phyloP scores from a whole-genome alignment of 2,113 vertebrate genomes.

The Acrocephalus kingi region DNA sequence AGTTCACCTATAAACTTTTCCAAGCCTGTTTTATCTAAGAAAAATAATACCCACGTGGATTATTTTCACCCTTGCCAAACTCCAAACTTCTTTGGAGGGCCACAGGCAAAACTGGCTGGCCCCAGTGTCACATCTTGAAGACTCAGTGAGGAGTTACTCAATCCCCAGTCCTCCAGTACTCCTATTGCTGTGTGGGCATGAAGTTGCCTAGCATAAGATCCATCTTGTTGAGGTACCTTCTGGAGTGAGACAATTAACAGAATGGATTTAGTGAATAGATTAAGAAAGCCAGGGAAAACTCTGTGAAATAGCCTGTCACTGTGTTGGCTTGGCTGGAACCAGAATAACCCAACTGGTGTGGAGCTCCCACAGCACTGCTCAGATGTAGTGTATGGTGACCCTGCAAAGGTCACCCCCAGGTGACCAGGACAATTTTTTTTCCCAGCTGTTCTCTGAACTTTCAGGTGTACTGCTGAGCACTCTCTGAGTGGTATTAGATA shows the following conservation, averaged over 20 bases:
- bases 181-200: background rate
- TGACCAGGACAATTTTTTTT: background rate
- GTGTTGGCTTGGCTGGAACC: background rate
- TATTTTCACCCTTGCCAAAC: background rate
- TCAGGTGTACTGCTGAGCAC: background rate
- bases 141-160: background rate
- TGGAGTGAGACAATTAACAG: background rate
- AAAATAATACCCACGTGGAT: background rate
- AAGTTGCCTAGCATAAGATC: background rate
- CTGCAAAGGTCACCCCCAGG: background rate
- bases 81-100: background rate
- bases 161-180: background rate
- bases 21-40: background rate
- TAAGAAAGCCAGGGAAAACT: background rate
- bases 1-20: background rate
- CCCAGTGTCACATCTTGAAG: background rate
- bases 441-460: background rate
- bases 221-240: background rate
- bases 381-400: fast-evolving
- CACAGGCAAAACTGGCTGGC: background rate
- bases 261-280: background rate
- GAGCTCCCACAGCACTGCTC: fast-evolving
- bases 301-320: background rate
- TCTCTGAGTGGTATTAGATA: background rate
- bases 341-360: fast-evolving